These are phyloP conservation scores for Heteractis magnifica DNA, from an alignment of 92 coral and sea anemone species.

Conservation along the genomic window DNA sequence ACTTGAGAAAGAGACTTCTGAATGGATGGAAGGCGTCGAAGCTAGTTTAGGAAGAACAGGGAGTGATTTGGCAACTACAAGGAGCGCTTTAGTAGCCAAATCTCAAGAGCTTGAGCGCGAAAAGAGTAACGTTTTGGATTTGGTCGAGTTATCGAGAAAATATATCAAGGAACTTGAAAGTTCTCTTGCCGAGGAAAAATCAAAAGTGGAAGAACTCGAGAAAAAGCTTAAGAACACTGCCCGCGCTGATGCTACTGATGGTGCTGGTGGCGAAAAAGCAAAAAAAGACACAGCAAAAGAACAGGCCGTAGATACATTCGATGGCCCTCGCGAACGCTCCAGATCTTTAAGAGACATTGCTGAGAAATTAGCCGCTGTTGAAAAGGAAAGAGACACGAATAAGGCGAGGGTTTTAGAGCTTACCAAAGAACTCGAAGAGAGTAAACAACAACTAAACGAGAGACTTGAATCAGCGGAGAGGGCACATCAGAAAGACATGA, in stretches of 20 bases:
- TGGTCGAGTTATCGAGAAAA: slow-evolving; percentile 64
- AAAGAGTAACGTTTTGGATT: slow-evolving; percentile 67
- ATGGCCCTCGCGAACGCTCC: background rate
- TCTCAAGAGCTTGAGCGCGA: slow-evolving; percentile 82
- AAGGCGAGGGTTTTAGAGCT: slow-evolving; percentile 51
- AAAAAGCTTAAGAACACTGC: background rate
- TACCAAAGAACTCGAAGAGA: slow-evolving; percentile 72
- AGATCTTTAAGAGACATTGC: slow-evolving; percentile 9
- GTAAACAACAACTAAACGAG: slow-evolving; percentile 50
- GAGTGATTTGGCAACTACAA: slow-evolving; percentile 53
- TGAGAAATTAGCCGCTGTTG: slow-evolving; percentile 44
- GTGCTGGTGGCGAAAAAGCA: slow-evolving; percentile 17
- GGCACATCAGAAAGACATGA: slow-evolving; percentile 73
- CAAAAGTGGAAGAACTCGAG: slow-evolving; percentile 61
- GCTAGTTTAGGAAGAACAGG: slow-evolving; percentile 60
- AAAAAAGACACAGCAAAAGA: background rate
- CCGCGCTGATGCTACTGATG: slow-evolving; percentile 23
- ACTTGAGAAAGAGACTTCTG: slow-evolving; percentile 71
- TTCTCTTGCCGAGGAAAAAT: slow-evolving; percentile 61
- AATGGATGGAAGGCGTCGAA: slow-evolving; percentile 84
- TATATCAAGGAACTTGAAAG: slow-evolving; percentile 67
- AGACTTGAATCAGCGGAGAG: slow-evolving; percentile 62
- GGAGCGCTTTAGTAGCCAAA: slow-evolving; percentile 55
- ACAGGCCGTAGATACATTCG: slow-evolving; percentile 9
- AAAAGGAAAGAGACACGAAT: slow-evolving; percentile 59